phyloP scores from a whole-genome alignment of 2,113 vertebrate genomes.

The Percopsis transmontana region DNA sequence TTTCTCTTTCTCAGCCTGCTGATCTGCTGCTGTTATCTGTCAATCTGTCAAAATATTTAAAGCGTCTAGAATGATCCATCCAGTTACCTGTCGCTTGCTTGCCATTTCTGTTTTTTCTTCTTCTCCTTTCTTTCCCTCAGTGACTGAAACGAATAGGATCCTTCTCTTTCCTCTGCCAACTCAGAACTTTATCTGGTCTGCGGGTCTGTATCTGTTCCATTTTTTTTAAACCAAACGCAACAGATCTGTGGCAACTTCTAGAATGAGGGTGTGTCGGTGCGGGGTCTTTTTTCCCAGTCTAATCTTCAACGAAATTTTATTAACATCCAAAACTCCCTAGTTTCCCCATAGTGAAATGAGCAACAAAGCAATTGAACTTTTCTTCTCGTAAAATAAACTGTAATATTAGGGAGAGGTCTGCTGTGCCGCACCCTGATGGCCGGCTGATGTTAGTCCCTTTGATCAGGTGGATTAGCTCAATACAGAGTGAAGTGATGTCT shows the following conservation, averaged over 20 bases:
- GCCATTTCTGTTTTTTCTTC: slow-evolving; percentile 25
- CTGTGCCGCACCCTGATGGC: slow-evolving; percentile 43
- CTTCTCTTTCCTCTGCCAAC: slow-evolving; percentile 62
- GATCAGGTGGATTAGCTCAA: slow-evolving; percentile 65
- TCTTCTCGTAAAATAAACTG: slow-evolving; percentile 11
- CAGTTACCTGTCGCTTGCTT: slow-evolving; percentile 44
- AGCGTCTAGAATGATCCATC: slow-evolving; percentile 12
- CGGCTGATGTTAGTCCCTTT: slow-evolving; percentile 55
- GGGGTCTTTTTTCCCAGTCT: slow-evolving; percentile 1
- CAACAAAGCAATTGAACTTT: not conserved
- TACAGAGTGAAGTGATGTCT: slow-evolving; percentile 43
- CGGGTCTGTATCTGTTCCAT: slow-evolving; percentile 62
- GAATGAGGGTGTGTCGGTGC: slow-evolving; percentile 67
- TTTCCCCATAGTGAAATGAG: not conserved
- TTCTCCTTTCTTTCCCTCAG: slow-evolving; percentile 45
- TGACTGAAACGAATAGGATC: slow-evolving; percentile 41
- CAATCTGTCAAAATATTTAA: slow-evolving; percentile 2
- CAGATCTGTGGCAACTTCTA: not conserved
- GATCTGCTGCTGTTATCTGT: slow-evolving; percentile 16
- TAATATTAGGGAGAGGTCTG: slow-evolving; percentile 32
- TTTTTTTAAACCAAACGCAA: slow-evolving; percentile 3
- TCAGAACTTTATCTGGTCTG: slow-evolving; percentile 57
- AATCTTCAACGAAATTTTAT: no score
- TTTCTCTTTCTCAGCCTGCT: not conserved
- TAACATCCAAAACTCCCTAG: no score